Conservation (phyloP, 2,888 invertebrate genomes). For the Hoplodrina blanda region DNA sequence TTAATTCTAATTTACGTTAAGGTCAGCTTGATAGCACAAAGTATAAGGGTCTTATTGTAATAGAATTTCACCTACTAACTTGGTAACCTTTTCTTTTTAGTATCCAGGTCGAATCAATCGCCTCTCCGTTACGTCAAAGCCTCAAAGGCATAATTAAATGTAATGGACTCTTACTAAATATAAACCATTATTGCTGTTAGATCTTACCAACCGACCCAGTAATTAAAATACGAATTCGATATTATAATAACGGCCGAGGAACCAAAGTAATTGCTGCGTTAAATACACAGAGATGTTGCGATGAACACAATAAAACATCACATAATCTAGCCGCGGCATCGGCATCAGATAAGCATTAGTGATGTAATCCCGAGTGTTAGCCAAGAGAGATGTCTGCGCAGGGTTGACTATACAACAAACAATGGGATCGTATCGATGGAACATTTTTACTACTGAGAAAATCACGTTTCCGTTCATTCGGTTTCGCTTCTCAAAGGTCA, state of each 20-base stretch:
- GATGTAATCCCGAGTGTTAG: conserved; percentile 69
- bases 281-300: conserved; percentile 62
- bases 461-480: conserved; percentile 27
- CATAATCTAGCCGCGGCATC: conserved; percentile 71
- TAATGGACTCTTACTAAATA: conserved; percentile 49
- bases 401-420: conserved; percentile 49
- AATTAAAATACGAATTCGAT: conserved; percentile 58
- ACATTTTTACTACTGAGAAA: conserved; percentile 19
- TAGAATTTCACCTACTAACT: conserved; percentile 28
- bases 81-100: conserved; percentile 16
- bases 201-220: conserved; percentile 37
- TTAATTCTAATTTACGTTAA: conserved; percentile 31
- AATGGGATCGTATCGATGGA: conserved; percentile 14
- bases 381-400: conserved; percentile 51
- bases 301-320: conserved; percentile 72
- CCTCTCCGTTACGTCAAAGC: conserved; percentile 39
- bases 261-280: conserved; percentile 62
- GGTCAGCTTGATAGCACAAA: conserved; percentile 34
- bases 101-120: conserved; percentile 43
- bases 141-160: conserved; percentile 47
- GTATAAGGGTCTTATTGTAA: conserved; percentile 29
- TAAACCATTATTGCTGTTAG: conserved; percentile 35
- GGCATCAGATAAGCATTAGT: conserved; percentile 72
- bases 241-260: conserved; percentile 59
- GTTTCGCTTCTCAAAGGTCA: conserved; percentile 11